Evolutionary conservation across 1,140 invertebrate genomes (phyloP).

Genomic region (Amphibalanus amphitrite): DNA sequence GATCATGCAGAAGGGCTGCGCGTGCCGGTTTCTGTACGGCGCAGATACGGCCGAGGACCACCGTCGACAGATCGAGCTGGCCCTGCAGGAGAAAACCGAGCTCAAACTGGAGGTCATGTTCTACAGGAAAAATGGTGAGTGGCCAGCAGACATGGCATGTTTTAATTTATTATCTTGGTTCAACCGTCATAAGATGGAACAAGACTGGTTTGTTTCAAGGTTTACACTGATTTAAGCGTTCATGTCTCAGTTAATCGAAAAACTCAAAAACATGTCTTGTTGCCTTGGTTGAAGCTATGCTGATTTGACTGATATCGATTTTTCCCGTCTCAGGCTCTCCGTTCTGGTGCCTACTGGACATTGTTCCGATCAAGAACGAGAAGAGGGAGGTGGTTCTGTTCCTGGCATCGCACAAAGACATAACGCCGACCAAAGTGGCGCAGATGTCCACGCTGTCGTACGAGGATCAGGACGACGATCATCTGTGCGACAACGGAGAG

Average conservation of each 20-base stretch:
- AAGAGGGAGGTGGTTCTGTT: constrained; percentile 92
- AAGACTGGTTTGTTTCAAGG: too few relatives aligned
- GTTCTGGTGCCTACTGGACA: constrained; percentile 92
- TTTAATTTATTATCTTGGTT: too few relatives aligned
- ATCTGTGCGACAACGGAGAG: not conserved
- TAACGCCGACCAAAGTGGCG: constrained; percentile 71
- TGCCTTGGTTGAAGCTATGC: too few relatives aligned
- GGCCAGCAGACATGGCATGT: not conserved
- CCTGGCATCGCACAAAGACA: constrained; percentile 90
- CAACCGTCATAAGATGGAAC: too few relatives aligned
- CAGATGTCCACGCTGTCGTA: constrained; percentile 8
- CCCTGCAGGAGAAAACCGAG: constrained; percentile 73
- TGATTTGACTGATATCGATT: too few relatives aligned
- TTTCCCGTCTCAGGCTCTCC: constrained; percentile 48
- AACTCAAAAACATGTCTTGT: too few relatives aligned
- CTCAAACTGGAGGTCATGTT: constrained; percentile 84
- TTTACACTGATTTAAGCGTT: too few relatives aligned
- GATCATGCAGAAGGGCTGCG: constrained; percentile 92
- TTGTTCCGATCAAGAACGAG: constrained; percentile 96
- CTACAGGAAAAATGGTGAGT: constrained; percentile 84
- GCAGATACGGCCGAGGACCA: constrained; percentile 75
- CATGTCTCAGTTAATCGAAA: too few relatives aligned
- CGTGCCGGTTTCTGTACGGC: constrained; percentile 89
- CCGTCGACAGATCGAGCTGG: constrained; percentile 69
- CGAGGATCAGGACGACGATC: constrained; percentile 7